Evolutionary conservation across 64 coral and sea anemone genomes (phyloP).

Genomic region (Pachyseris speciosa): DNA sequence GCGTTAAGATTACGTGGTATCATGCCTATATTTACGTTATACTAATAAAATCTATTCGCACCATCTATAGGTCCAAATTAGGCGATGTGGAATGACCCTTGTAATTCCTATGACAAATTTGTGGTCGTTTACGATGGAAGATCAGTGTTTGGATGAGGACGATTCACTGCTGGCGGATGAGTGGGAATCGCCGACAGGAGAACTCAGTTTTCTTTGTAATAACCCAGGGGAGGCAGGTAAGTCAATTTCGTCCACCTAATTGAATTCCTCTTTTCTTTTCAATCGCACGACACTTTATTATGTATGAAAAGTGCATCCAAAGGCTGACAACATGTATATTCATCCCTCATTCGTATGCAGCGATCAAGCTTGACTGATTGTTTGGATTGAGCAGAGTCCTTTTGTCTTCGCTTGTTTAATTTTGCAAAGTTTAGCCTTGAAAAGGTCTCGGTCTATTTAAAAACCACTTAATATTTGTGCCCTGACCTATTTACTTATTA

Average conservation of each 20-base stretch:
- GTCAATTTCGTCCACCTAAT: slow-evolving; percentile 22
- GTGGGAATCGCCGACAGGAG: slow-evolving; percentile 56
- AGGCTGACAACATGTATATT: slow-evolving; percentile 23
- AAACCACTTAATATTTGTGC: slow-evolving; percentile 51
- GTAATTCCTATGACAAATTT: slow-evolving; percentile 52
- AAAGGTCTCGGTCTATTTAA: slow-evolving; percentile 48
- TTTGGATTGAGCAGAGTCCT: slow-evolving; percentile 38
- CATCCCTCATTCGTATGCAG: slow-evolving; percentile 52
- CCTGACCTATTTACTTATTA: slow-evolving; percentile 64
- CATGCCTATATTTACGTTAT: slow-evolving; percentile 24
- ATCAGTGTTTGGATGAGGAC: slow-evolving; percentile 73
- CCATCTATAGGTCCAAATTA: slow-evolving; percentile 5
- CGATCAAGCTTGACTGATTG: slow-evolving; percentile 29
- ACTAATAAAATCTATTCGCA: background rate
- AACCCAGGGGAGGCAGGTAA: slow-evolving; percentile 65
- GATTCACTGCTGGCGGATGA: slow-evolving; percentile 59
- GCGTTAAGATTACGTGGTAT: background rate
- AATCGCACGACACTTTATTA: slow-evolving; percentile 54
- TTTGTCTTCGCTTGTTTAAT: slow-evolving; percentile 54
- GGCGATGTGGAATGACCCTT: slow-evolving; percentile 81
- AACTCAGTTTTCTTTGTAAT: slow-evolving; percentile 67
- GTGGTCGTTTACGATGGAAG: slow-evolving; percentile 69
- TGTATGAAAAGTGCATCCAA: slow-evolving; percentile 45
- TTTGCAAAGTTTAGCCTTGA: slow-evolving; percentile 27
- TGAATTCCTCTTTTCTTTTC: slow-evolving; percentile 52